Percentiles rank a stretch among this genome's conserved stretches.
Evolutionary conservation across 2,888 invertebrate genomes (phyloP).

Genomic region (Troides aeacus): DNA sequence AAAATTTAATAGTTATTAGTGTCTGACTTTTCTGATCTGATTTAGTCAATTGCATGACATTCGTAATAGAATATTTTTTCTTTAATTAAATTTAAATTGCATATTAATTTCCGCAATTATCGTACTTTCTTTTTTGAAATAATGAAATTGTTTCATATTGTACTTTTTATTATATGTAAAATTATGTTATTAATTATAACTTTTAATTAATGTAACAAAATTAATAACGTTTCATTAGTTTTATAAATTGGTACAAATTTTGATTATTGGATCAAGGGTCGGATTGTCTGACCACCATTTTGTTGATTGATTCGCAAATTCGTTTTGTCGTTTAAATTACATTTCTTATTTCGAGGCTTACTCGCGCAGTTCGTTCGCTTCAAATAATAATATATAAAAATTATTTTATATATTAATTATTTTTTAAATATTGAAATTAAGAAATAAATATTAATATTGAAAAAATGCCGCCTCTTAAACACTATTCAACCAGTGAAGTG

Average conservation of each 20-base stretch:
- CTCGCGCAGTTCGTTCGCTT: conserved; percentile 45
- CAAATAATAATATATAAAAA: conserved; percentile 51
- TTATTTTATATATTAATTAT: conserved; percentile 60
- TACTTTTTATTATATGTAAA: not conserved
- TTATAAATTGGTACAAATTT: conserved; percentile 9
- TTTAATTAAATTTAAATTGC: conserved; percentile 21
- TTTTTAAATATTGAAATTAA: too few species aligned
- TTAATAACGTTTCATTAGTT: not conserved
- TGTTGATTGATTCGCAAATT: conserved; percentile 52
- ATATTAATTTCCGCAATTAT: conserved; percentile 16
- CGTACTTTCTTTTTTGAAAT: conserved; percentile 7
- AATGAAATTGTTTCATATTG: not conserved
- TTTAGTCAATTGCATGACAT: not conserved
- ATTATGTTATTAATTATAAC: conserved; percentile 17
- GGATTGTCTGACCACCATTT: conserved; percentile 38
- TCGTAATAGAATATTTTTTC: conserved; percentile 5
- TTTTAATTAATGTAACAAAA: not conserved
- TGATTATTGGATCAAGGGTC: conserved; percentile 40
- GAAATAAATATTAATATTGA: conserved; percentile 52
- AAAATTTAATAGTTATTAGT: not conserved
- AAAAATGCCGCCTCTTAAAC: conserved; percentile 73
- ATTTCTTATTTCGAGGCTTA: conserved; percentile 57
- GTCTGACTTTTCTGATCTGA: not conserved
- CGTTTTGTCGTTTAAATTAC: conserved; percentile 40
- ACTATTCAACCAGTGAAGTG: conserved; percentile 76